phyloP scores from a whole-genome alignment of 2,797 vertebrate species.

The Acanthurus tractus region DNA sequence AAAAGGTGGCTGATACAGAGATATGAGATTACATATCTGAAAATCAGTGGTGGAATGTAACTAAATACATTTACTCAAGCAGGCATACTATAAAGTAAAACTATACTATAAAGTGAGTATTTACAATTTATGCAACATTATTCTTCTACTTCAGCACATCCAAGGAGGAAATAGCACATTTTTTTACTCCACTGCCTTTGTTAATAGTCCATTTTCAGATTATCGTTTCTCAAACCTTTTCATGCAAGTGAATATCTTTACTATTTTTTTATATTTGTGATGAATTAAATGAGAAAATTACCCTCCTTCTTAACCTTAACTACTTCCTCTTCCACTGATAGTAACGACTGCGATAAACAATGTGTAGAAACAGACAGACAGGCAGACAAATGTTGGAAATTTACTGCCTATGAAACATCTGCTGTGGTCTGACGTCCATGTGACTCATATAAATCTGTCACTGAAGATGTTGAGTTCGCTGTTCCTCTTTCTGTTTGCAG shows the following conservation, averaged over 20 bases:
- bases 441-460: constrained; percentile 6
- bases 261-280: neutral
- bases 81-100: neutral
- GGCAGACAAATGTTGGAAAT: neutral
- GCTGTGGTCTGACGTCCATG: neutral
- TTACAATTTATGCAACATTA: neutral
- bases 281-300: neutral
- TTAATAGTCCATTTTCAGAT: neutral
- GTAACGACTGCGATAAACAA: neutral
- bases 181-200: neutral
- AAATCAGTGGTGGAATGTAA: neutral
- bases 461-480: neutral
- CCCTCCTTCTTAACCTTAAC: too few species aligned
- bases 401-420: neutral
- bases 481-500: neutral
- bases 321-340: neutral
- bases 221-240: neutral
- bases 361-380: neutral
- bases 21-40: too few species aligned
- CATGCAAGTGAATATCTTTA: neutral
- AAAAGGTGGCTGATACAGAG: neutral
- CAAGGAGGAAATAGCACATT: neutral
- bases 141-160: neutral
- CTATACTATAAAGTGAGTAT: neutral
- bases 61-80: neutral